Conservation (phyloP, 1,140 invertebrate species). For the Aphidius ervi region DNA sequence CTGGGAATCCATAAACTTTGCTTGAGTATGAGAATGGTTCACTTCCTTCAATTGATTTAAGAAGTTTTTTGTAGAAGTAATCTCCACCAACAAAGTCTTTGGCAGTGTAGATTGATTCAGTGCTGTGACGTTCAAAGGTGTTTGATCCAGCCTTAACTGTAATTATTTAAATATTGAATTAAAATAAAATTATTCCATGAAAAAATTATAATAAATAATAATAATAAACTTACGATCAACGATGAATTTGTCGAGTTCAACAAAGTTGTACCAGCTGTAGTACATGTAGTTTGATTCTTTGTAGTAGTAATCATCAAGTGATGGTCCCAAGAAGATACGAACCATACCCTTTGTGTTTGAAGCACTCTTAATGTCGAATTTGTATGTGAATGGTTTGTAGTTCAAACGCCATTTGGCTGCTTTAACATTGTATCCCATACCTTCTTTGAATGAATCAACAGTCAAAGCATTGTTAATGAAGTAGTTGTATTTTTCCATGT, state of each 20-base stretch:
- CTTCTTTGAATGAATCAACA: constrained; percentile 43
- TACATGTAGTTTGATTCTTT: constrained; percentile 39
- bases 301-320: constrained; percentile 45
- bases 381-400: constrained; percentile 63
- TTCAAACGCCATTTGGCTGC: constrained; percentile 56
- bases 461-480: constrained; percentile 47
- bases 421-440: constrained; percentile 42
- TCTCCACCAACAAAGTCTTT: constrained; percentile 53
- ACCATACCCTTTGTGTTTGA: constrained; percentile 50
- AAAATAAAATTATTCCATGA: neutral
- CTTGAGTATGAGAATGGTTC: constrained; percentile 44
- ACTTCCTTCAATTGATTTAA: constrained; percentile 41
- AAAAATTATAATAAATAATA: constrained; percentile 8
- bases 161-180: neutral
- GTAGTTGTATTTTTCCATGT: constrained; percentile 47
- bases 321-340: constrained; percentile 48
- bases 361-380: constrained; percentile 51
- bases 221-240: constrained; percentile 38
- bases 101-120: constrained; percentile 45
- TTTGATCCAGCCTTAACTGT: constrained; percentile 50
- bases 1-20: constrained; percentile 44
- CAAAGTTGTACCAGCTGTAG: constrained; percentile 43
- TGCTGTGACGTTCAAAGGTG: constrained; percentile 45
- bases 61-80: constrained; percentile 53
- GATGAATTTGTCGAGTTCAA: constrained; percentile 51